A percentile compares a stretch with the other conserved stretches of the same genome.
Evolutionary conservation across 2,888 invertebrate genomes (phyloP).

Genomic region (Hypselothyrea guttata): DNA sequence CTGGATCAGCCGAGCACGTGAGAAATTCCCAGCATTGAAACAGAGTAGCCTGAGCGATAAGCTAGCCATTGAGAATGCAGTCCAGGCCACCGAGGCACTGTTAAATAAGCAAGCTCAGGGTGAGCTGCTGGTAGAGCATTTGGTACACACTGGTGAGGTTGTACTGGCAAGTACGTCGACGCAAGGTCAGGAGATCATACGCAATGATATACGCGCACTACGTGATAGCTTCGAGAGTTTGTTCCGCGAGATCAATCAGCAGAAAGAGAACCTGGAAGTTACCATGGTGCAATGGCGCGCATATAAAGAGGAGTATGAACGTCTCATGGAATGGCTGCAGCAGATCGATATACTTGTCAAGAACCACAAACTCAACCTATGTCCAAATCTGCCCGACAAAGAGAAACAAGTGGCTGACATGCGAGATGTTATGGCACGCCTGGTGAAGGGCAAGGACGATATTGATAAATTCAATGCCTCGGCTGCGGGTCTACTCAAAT

Average conservation of each 20-base stretch:
- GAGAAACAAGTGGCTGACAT: constrained; percentile 92
- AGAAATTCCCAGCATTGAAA: constrained; percentile 93
- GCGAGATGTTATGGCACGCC: constrained; percentile 88
- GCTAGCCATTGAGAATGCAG: constrained; percentile 93
- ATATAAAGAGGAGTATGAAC: constrained; percentile 96
- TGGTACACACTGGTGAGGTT: constrained; percentile 94
- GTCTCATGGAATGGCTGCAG: constrained; percentile 95
- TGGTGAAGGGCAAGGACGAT: constrained; percentile 90
- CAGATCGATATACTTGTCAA: constrained; percentile 95
- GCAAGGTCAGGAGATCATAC: constrained; percentile 90
- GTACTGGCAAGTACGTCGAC: constrained; percentile 91
- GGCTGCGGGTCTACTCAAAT: constrained; percentile 89
- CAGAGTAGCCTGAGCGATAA: constrained; percentile 93
- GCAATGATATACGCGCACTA: constrained; percentile 92
- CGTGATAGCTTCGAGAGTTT: constrained; percentile 92
- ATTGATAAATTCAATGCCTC: constrained; percentile 92
- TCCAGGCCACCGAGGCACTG: constrained; percentile 92
- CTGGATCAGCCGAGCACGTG: constrained; percentile 93
- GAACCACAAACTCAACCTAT: constrained; percentile 92
- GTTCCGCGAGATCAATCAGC: constrained; percentile 92
- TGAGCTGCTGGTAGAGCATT: constrained; percentile 91
- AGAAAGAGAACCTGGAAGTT: constrained; percentile 91
- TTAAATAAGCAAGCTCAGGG: constrained; percentile 96
- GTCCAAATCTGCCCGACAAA: constrained; percentile 91
- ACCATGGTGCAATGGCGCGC: constrained; percentile 93